phyloP scores from a whole-genome alignment of 2,888 invertebrate species.

The Sturmia bella region DNA sequence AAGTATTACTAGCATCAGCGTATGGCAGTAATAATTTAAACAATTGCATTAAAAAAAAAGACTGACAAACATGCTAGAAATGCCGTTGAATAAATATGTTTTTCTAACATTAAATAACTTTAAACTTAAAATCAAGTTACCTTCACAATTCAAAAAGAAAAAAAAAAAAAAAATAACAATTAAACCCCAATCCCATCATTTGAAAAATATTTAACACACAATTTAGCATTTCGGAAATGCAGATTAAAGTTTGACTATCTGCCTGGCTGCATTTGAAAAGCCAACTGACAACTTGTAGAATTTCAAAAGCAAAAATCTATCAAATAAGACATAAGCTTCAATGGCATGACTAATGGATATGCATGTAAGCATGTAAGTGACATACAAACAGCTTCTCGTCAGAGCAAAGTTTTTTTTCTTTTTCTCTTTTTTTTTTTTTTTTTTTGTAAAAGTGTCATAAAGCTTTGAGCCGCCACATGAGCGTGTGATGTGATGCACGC shows the following conservation, averaged over 20 bases:
- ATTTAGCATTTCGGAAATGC: slow-evolving; percentile 63
- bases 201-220: slow-evolving; percentile 36
- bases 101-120: too few species aligned
- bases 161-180: too few species aligned
- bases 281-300: slow-evolving; percentile 41
- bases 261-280: slow-evolving; percentile 19
- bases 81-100: too few species aligned
- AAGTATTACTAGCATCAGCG: too few species aligned
- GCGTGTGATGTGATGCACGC: slow-evolving; percentile 24
- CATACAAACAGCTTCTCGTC: neutral
- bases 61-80: too few species aligned
- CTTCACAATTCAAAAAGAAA: too few species aligned
- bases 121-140: too few species aligned
- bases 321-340: slow-evolving; percentile 46
- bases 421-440: too few species aligned
- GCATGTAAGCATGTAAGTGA: neutral
- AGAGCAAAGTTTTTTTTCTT: neutral
- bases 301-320: slow-evolving; percentile 51
- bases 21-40: too few species aligned
- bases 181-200: neutral
- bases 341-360: slow-evolving; percentile 38
- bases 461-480: neutral
- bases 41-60: too few species aligned
- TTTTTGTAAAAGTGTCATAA: slow-evolving; percentile 31
- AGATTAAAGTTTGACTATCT: slow-evolving; percentile 35